These are phyloP conservation scores for Drosophila tristis DNA, from an alignment of 1,140 invertebrate genomes.

Conservation along the genomic window DNA sequence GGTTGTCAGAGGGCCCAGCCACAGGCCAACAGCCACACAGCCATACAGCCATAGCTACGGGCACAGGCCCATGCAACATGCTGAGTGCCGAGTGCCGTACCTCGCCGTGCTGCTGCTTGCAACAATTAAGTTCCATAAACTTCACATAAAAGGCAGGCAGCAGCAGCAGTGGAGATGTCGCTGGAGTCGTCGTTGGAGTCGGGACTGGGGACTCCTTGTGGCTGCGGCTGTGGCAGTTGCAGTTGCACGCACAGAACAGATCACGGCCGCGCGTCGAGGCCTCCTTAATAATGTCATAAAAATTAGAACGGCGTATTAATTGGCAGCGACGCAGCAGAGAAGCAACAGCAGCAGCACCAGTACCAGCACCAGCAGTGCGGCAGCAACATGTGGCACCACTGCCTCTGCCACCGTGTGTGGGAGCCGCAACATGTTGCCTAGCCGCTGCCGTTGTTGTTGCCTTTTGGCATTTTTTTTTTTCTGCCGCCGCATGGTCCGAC, in stretches of 20 bases:
- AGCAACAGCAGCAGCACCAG: slow-evolving; percentile 18
- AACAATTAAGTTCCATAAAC: slow-evolving; percentile 80
- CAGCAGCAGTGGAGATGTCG: slow-evolving; percentile 60
- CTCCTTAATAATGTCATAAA: slow-evolving; percentile 83
- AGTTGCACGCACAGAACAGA: slow-evolving; percentile 32
- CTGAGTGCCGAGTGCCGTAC: slow-evolving; percentile 53
- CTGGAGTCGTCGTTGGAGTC: slow-evolving; percentile 25
- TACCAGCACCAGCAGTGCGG: not conserved
- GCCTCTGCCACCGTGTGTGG: slow-evolving; percentile 63
- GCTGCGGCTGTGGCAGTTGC: not conserved
- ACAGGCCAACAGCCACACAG: not conserved
- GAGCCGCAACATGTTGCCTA: slow-evolving; percentile 78
- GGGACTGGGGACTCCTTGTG: too few relatives aligned
- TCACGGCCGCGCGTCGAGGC: slow-evolving; percentile 33
- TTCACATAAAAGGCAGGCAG: slow-evolving; percentile 64
- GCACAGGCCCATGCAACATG: slow-evolving; percentile 49
- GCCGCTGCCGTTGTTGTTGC: slow-evolving; percentile 16
- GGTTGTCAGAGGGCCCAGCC: slow-evolving; percentile 16
- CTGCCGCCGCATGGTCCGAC: slow-evolving; percentile 41
- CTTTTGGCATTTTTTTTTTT: slow-evolving; percentile 32
- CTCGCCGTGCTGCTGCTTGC: slow-evolving; percentile 31
- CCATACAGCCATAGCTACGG: slow-evolving; percentile 22
- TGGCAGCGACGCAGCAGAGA: slow-evolving; percentile 52
- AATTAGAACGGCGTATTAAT: slow-evolving; percentile 83
- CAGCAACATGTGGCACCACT: slow-evolving; percentile 9